phyloP scores from a whole-genome alignment of 2,113 vertebrate genomes.

The Mungos mungo region DNA sequence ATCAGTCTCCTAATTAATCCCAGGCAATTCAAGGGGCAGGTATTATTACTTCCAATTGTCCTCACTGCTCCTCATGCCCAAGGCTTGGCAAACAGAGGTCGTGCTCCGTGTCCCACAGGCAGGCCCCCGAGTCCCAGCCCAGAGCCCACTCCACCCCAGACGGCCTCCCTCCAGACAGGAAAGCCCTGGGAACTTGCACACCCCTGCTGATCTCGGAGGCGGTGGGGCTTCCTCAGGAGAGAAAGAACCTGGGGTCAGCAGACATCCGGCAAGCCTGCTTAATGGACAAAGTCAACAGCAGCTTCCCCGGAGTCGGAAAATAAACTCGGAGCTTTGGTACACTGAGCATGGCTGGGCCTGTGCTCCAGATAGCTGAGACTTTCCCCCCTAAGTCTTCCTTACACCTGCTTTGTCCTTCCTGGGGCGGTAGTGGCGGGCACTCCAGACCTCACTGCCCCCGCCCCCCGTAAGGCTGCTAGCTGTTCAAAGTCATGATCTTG shows the following conservation, averaged over 20 bases:
- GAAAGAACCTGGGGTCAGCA: slow-evolving; percentile 24
- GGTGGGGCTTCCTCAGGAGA: neutral
- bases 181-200: slow-evolving; percentile 34
- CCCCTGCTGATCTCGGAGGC: slow-evolving; percentile 4
- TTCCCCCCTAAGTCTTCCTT: neutral
- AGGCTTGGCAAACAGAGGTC: slow-evolving; percentile 44
- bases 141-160: neutral
- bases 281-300: slow-evolving; percentile 57
- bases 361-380: neutral
- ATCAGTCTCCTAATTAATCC: slow-evolving; percentile 79
- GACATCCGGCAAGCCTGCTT: neutral
- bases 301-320: slow-evolving; percentile 12
- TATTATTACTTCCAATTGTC: slow-evolving; percentile 74
- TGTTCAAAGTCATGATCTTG: neutral
- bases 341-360: neutral
- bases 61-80: slow-evolving; percentile 15
- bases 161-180: neutral
- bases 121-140: slow-evolving; percentile 17
- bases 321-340: neutral
- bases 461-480: neutral
- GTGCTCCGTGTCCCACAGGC: neutral
- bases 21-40: slow-evolving; percentile 74
- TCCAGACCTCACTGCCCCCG: neutral
- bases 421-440: too few species aligned
- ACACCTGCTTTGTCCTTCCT: neutral